phyloP scores from a whole-genome alignment of 2,888 invertebrate genomes.

The Adelognathus sp. region DNA sequence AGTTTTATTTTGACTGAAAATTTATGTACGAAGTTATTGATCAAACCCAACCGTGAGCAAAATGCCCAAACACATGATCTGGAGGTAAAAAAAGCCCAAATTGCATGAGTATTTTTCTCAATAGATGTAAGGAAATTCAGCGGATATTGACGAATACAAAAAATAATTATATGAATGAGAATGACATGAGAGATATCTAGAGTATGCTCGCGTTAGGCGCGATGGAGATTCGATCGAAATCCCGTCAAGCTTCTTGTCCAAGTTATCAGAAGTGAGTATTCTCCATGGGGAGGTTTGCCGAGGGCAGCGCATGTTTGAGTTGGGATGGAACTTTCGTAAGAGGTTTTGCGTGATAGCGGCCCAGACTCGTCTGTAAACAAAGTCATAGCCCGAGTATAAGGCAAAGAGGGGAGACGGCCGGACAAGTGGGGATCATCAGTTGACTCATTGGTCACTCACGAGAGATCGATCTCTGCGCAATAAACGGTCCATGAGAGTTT shows the following conservation, averaged over 20 bases:
- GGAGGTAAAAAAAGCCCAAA: too few relatives aligned
- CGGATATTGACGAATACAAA: too few relatives aligned
- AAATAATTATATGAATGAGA: too few relatives aligned
- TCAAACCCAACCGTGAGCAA: too few relatives aligned
- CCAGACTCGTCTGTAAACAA: constrained; percentile 40
- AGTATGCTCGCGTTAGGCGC: not conserved
- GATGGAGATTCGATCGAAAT: constrained; percentile 6
- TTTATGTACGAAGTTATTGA: too few relatives aligned
- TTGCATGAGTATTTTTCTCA: too few relatives aligned
- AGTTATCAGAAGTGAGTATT: constrained; percentile 25
- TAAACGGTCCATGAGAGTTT: not conserved
- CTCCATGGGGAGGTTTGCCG: not conserved
- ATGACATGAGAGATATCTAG: not conserved
- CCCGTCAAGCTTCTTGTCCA: constrained; percentile 17
- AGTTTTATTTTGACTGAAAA: too few relatives aligned
- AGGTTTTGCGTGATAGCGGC: constrained; percentile 24
- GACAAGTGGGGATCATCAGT: not conserved
- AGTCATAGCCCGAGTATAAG: not conserved
- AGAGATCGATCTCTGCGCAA: not conserved
- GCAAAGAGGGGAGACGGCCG: not conserved
- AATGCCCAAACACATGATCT: too few relatives aligned
- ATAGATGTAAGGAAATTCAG: too few relatives aligned
- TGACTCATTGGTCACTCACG: not conserved
- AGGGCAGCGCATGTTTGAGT: constrained; percentile 29
- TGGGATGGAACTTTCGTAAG: constrained; percentile 37